phyloP scores from a whole-genome alignment of 1,140 invertebrate genomes.

The Papilio helenus region DNA sequence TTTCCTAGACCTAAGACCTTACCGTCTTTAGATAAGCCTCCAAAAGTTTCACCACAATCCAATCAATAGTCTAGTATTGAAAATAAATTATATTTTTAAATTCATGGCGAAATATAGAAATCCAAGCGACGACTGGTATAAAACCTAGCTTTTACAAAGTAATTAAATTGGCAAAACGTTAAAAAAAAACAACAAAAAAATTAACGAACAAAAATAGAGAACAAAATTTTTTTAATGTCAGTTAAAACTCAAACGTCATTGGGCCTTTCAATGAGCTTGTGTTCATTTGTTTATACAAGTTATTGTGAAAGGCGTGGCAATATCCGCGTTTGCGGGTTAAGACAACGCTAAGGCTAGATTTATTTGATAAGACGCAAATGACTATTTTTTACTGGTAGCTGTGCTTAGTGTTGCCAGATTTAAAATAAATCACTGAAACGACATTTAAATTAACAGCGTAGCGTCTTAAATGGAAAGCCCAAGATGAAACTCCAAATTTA shows the following conservation, averaged over 20 bases:
- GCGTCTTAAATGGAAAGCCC: no score
- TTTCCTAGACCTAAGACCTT: no score
- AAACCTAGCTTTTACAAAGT: not conserved
- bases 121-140: no score
- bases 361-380: not conserved
- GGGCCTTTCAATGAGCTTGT: not conserved
- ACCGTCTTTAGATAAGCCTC: no score
- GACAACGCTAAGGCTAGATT: not conserved
- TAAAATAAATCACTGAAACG: no score
- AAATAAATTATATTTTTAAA: no score
- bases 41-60: no score
- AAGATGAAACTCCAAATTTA: no score
- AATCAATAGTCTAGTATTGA: no score
- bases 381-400: not conserved
- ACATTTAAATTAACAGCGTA: no score
- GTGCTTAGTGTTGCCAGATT: not conserved
- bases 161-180: not conserved
- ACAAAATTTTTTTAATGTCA: slow-evolving; percentile 2
- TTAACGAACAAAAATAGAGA: not conserved
- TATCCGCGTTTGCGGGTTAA: not conserved
- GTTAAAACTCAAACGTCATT: slow-evolving; percentile 15
- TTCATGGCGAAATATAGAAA: no score
- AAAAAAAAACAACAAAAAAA: slow-evolving; percentile 13
- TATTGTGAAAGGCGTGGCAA: slow-evolving; percentile 12
- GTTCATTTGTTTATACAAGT: slow-evolving; percentile 10